Percentiles rank a stretch among this genome's conserved stretches.
Evolutionary conservation across 2,888 invertebrate genomes (phyloP).

Genomic region (Harpagoxenus sublaevis): DNA sequence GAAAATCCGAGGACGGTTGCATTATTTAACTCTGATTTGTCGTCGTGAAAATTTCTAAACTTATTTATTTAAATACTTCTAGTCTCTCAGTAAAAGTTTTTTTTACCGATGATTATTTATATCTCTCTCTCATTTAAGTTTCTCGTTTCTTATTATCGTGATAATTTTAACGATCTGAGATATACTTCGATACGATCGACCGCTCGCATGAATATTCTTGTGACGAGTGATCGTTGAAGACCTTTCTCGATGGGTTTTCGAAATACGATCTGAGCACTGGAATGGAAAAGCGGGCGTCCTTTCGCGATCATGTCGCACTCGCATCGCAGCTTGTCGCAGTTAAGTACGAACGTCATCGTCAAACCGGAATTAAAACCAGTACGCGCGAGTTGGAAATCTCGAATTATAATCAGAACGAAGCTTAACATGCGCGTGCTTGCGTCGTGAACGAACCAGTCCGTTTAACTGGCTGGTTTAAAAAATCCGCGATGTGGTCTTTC

Average conservation of each 20-base stretch:
- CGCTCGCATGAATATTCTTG: neutral
- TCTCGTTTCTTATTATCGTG: neutral
- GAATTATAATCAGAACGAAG: constrained; percentile 36
- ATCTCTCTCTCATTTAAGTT: neutral
- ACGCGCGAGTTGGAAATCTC: constrained; percentile 43
- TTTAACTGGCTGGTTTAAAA: constrained; percentile 24
- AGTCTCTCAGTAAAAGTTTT: neutral
- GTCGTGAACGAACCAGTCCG: constrained; percentile 34
- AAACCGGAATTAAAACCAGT: constrained; percentile 52
- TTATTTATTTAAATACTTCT: neutral
- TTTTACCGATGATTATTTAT: neutral
- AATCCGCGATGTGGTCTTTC: constrained; percentile 3
- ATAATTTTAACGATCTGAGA: neutral
- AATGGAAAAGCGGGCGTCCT: constrained; percentile 26
- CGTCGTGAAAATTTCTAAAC: neutral
- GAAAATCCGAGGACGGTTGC: neutral
- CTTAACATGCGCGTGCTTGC: neutral
- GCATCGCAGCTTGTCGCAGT: constrained; percentile 15
- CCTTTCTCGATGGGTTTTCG: neutral
- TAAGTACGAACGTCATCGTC: constrained; percentile 17
- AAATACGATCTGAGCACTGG: neutral
- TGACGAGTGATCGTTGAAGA: neutral
- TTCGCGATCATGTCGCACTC: constrained; percentile 8
- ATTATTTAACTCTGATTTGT: neutral
- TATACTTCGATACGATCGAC: neutral